These are phyloP conservation scores for Brachycybe producta DNA, from an alignment of 2,888 invertebrate species.

Conservation along the genomic window DNA sequence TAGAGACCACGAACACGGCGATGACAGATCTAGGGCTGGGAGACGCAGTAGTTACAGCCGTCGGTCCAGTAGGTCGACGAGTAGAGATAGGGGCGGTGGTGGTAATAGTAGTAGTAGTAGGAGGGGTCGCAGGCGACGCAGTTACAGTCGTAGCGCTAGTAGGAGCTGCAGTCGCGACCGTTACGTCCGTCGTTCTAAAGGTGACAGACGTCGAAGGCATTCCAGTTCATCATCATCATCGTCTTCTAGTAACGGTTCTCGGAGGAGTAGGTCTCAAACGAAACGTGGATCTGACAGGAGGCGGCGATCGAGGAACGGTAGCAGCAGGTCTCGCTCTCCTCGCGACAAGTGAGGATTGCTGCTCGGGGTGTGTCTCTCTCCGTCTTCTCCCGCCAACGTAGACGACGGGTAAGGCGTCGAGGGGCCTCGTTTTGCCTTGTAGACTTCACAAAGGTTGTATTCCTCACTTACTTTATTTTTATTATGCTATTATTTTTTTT, in stretches of 20 bases:
- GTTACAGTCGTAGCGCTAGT: conserved; percentile 7
- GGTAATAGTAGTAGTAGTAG: conserved; percentile 14
- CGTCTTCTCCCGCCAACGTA: background rate
- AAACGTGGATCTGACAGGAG: conserved; percentile 14
- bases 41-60: conserved; percentile 19
- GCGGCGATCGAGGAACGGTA: conserved; percentile 25
- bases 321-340: too few relatives aligned
- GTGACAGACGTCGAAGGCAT: conserved; percentile 10
- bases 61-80: background rate
- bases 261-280: conserved; percentile 10
- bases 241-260: background rate
- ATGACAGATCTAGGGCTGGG: background rate
- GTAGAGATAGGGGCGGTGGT: conserved; percentile 16
- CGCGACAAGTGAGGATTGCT: too few relatives aligned
- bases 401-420: conserved; percentile 10
- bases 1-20: background rate
- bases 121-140: background rate
- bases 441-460: conserved; percentile 5
- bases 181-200: background rate
- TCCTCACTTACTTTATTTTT: too few relatives aligned
- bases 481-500: too few relatives aligned
- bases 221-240: conserved; percentile 15
- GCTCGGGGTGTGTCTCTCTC: too few relatives aligned
- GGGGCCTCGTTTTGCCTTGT: too few relatives aligned
- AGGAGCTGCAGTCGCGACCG: conserved; percentile 22